Percentiles rank a stretch among this genome's conserved stretches.
These are phyloP conservation scores for Gonatopus flavifemur DNA, from an alignment of 1,140 invertebrate genomes.

Conservation along the genomic window DNA sequence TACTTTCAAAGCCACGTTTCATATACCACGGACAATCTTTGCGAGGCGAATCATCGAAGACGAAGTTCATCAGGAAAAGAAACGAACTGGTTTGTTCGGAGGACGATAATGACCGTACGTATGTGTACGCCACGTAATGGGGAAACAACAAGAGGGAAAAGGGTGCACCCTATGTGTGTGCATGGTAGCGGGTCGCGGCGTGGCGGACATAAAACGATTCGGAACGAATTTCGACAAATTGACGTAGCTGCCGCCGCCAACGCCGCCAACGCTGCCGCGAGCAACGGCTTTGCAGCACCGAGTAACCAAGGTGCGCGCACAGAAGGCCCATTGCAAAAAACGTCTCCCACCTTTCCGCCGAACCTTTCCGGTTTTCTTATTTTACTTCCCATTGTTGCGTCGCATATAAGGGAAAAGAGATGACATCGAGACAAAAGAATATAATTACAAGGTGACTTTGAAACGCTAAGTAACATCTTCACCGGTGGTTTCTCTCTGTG, in stretches of 20 bases:
- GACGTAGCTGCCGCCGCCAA: constrained; percentile 44
- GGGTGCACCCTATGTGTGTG: constrained; percentile 43
- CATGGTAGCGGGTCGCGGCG: constrained; percentile 50
- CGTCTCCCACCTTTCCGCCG: constrained; percentile 24
- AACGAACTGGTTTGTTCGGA: constrained; percentile 5
- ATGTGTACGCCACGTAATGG: too few relatives aligned
- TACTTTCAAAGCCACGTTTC: constrained; percentile 10
- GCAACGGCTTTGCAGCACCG: constrained; percentile 27
- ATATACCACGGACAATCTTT: too few relatives aligned
- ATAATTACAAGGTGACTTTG: too few relatives aligned
- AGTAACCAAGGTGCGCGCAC: constrained; percentile 13
- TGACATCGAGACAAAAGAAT: too few relatives aligned
- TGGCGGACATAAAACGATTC: constrained; percentile 57
- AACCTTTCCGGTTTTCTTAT: too few relatives aligned
- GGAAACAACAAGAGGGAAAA: too few relatives aligned
- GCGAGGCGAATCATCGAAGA: constrained; percentile 17
- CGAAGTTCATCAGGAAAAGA: too few relatives aligned
- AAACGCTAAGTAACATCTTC: too few relatives aligned
- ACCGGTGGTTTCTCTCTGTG: too few relatives aligned
- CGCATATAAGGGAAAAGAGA: too few relatives aligned
- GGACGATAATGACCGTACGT: constrained; percentile 9
- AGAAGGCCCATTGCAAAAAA: constrained; percentile 29
- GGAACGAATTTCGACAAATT: constrained; percentile 61
- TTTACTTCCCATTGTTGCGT: too few relatives aligned
- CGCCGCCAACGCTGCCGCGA: constrained; percentile 24